Base-by-base conservation (phyloP, 2,113 vertebrate species). In the Corynorhinus townsendii region DNA sequence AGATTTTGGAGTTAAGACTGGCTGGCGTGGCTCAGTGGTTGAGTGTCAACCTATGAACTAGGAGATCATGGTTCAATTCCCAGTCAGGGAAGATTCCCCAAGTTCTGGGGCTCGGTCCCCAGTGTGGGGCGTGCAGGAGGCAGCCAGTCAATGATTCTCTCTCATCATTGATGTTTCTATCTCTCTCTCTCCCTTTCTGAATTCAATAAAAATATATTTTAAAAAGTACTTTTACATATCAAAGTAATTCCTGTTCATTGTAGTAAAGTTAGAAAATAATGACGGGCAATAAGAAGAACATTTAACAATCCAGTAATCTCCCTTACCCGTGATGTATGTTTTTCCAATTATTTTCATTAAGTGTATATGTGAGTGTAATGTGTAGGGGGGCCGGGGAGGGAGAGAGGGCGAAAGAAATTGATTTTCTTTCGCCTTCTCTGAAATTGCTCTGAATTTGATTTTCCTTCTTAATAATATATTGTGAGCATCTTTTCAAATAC, bases 241-340 rank as follows among this genome's bases (percentile, higher is more conserved):
- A 75, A 71, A 68, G 7, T 54, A 95, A 84, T 47, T 85, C 40
- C 22, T 93, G 10, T 62, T 93, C 49, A 59, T 91, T 88, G 45
- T 71, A 81, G n/a, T 59, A 66, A 88, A 88, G 81, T 76, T 96
- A 89, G 79, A 69, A 93, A 96, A 83, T 87, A 75, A 92, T 59
- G 30, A 49, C 28, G 89, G 40, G 24, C 15, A 59, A 90, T 91
- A 19, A 54, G 20, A 71, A 86, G 54, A 86, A 92, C 28, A 54
- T 68, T 80, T 82, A 81, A 66, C 47, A 83, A 72, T 66, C 16
- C 3, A 56, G 22, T 86, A 72, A 49, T 72, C 59, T 56, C 38
- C 14, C 54, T 76, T 86, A 3, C n/a, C 11, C 16, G n/a, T 56
- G 22, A 26, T 19, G 88, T 26, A 64, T 94, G 38, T 59, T 47